phyloP scores from a whole-genome alignment of 2,113 vertebrate genomes.

The Trichomycterus rosablanca region DNA sequence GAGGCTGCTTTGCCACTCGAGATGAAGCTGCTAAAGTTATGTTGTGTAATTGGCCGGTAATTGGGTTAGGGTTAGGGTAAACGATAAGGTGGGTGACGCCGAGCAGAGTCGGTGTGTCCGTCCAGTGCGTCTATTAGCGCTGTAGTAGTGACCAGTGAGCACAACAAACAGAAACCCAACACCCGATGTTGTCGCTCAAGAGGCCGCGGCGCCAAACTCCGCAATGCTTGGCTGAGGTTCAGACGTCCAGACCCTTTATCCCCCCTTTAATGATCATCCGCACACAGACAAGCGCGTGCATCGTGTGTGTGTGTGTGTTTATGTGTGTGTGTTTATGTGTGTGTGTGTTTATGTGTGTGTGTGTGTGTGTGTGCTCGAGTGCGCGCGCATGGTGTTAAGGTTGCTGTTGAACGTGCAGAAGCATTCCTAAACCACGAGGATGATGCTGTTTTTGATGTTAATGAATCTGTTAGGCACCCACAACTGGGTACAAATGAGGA shows the following conservation, averaged over 20 bases:
- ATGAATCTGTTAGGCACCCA: no score
- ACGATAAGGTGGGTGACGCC: conserved; percentile 61
- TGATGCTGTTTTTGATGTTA: no score
- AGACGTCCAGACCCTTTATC: conserved; percentile 52
- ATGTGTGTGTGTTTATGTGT: background rate
- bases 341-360: background rate
- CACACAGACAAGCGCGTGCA: background rate
- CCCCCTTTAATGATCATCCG: conserved; percentile 26
- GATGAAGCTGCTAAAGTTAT: conserved; percentile 7
- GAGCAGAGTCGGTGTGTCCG: conserved; percentile 51
- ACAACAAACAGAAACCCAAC: conserved; percentile 78
- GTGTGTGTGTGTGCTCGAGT: background rate
- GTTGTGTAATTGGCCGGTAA: conserved; percentile 42
- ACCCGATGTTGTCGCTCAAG: conserved; percentile 73
- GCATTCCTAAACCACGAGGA: background rate
- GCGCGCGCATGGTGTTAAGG: background rate
- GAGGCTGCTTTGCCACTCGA: background rate
- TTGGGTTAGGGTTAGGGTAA: background rate
- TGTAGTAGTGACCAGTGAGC: conserved; percentile 53
- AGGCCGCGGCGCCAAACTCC: conserved; percentile 68
- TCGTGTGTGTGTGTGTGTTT: background rate
- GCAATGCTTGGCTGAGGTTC: conserved; percentile 72
- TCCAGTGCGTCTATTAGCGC: conserved; percentile 56
- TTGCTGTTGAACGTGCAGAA: background rate
- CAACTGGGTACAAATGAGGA: no score